Percentiles rank a stretch among this genome's conserved stretches.
phyloP scores from a whole-genome alignment of 2,113 vertebrate genomes.

The Grus americana region DNA sequence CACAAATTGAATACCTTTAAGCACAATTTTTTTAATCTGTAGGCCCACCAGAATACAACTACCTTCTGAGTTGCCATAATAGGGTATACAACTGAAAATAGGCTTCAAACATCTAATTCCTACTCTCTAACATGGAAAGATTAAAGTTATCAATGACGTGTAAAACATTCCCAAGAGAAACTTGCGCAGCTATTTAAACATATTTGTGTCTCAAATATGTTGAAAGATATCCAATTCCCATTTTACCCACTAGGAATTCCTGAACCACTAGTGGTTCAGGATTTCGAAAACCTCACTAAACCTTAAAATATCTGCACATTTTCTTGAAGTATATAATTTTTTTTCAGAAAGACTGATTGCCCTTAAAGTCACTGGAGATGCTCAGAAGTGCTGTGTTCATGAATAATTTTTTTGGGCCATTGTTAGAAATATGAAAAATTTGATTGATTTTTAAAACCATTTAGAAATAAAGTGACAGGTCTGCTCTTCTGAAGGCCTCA shows the following conservation, averaged over 20 bases:
- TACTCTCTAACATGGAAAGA: too few relatives aligned
- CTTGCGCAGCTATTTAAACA: too few relatives aligned
- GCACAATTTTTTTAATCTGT: not conserved
- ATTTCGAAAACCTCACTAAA: not conserved
- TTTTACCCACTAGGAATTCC: too few relatives aligned
- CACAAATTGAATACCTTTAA: not conserved
- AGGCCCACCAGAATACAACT: too few relatives aligned
- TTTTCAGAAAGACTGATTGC: not conserved
- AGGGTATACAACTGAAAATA: too few relatives aligned
- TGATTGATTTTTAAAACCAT: constrained; percentile 22
- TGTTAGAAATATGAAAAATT: not conserved
- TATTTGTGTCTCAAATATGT: too few relatives aligned
- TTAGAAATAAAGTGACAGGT: constrained; percentile 54
- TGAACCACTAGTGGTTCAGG: not conserved
- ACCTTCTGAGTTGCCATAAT: too few relatives aligned
- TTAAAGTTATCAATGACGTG: too few relatives aligned
- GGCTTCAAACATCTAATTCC: too few relatives aligned
- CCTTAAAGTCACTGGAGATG: not conserved
- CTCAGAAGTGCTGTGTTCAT: not conserved
- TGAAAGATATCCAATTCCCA: too few relatives aligned
- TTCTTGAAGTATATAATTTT: not conserved
- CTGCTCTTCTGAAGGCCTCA: constrained; percentile 56
- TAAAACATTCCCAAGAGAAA: too few relatives aligned
- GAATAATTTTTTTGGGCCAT: not conserved
- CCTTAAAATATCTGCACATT: not conserved